phyloP scores from a whole-genome alignment of 2,888 invertebrate species.

The Argyresthia albistria region DNA sequence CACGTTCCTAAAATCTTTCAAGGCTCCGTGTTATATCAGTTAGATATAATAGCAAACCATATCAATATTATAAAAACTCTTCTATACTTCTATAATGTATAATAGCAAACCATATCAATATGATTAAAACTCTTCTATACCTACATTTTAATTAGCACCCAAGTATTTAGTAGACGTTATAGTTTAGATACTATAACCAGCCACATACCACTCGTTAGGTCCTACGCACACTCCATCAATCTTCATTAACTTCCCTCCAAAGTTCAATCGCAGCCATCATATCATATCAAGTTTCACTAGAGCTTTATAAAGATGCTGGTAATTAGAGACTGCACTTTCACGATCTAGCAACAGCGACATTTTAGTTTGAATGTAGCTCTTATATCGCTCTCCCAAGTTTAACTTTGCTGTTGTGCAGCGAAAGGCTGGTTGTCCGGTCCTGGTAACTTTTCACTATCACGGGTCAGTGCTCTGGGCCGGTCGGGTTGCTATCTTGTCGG shows the following conservation, averaged over 20 bases:
- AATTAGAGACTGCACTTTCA: constrained; percentile 35
- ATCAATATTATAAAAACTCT: too few species aligned
- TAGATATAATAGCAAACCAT: too few species aligned
- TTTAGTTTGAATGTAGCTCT: neutral
- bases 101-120: too few species aligned
- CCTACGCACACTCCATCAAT: neutral
- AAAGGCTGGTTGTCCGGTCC: constrained; percentile 18
- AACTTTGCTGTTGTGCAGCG: neutral
- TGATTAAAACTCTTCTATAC: too few species aligned
- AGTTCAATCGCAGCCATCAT: neutral
- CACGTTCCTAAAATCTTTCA: too few species aligned
- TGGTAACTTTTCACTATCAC: constrained; percentile 48
- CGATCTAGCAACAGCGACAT: neutral
- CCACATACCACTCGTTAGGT: neutral
- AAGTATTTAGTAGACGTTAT: too few species aligned
- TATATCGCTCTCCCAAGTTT: neutral
- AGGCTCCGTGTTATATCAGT: too few species aligned
- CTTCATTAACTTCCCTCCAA: neutral
- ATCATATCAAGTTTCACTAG: neutral
- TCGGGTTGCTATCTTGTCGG: neutral
- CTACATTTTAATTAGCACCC: too few species aligned
- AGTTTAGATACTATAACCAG: too few species aligned
- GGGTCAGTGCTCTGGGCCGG: constrained; percentile 39
- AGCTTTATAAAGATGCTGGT: constrained; percentile 26
- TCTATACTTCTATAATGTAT: too few species aligned